Conservation (phyloP, 30 jellyfish, hydroid and myxozoan species). For the Nemopilema nomurai region DNA sequence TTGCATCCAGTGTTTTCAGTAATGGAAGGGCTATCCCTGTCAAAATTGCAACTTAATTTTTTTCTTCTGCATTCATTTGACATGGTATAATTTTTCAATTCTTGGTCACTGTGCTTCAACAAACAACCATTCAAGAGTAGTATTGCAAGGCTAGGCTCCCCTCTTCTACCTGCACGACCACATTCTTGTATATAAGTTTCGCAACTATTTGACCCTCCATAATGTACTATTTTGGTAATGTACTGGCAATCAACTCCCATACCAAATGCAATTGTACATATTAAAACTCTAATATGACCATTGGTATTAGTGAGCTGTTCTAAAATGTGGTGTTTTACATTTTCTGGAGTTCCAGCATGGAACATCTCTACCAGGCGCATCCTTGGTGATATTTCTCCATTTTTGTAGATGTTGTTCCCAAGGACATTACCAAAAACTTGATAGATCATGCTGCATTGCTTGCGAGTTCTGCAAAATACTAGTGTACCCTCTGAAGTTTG, state of each 20-base stretch:
- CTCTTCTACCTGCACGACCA: background rate
- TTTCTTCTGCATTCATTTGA: background rate
- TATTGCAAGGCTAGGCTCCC: background rate
- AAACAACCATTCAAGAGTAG: background rate
- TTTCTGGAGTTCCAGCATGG: conserved; percentile 29
- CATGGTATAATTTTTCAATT: background rate
- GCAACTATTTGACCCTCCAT: background rate
- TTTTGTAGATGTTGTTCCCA: conserved; percentile 8
- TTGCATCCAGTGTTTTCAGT: background rate
- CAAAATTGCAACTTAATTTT: background rate
- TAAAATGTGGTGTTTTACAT: conserved; percentile 7
- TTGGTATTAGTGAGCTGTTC: background rate
- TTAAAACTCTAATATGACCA: conserved; percentile 14
- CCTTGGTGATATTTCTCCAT: background rate
- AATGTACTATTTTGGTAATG: background rate
- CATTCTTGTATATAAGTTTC: background rate
- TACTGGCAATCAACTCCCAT: background rate
- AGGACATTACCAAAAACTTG: background rate
- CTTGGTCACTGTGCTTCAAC: background rate
- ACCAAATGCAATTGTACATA: background rate
- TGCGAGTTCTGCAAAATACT: conserved; percentile 21
- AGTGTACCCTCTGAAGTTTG: conserved; percentile 17
- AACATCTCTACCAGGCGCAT: background rate
- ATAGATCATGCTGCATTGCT: conserved; percentile 13
- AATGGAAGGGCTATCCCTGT: background rate